Evolutionary conservation across 2,888 invertebrate genomes (phyloP).

Genomic region (Drosophila cyrtoloma): DNA sequence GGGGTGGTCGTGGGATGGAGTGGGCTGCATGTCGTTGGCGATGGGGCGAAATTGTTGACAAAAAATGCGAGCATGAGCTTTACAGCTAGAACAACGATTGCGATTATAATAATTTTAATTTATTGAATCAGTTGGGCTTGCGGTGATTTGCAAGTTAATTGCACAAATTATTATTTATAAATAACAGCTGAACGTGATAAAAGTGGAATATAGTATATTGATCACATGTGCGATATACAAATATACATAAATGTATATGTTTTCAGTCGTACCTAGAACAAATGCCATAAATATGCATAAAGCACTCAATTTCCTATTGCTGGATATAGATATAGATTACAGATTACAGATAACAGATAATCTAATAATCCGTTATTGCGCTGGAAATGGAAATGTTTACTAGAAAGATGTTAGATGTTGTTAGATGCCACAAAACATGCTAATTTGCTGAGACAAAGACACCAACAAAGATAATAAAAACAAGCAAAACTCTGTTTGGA

Average conservation of each 20-base stretch:
- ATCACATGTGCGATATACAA: slow-evolving; percentile 34
- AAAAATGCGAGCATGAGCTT: slow-evolving; percentile 60
- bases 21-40: slow-evolving; percentile 25
- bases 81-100: slow-evolving; percentile 20
- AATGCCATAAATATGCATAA: slow-evolving; percentile 17
- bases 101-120: slow-evolving; percentile 50
- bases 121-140: slow-evolving; percentile 60
- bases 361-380: not conserved
- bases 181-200: slow-evolving; percentile 44
- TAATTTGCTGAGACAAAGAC: not conserved
- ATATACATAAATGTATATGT: not conserved
- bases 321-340: not conserved
- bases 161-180: slow-evolving; percentile 70
- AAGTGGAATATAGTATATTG: slow-evolving; percentile 15
- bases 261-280: not conserved
- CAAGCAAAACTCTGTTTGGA: not conserved
- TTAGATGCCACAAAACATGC: not conserved
- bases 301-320: slow-evolving; percentile 12
- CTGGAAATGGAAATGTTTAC: slow-evolving; percentile 5
- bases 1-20: no score
- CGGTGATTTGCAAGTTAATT: slow-evolving; percentile 70
- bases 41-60: slow-evolving; percentile 45
- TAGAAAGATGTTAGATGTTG: not conserved
- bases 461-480: not conserved
- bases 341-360: slow-evolving; percentile 3